A percentile compares a stretch with the other conserved stretches of the same genome.
Evolutionary conservation across 1,140 invertebrate species (phyloP).

Genomic region (Drosophila murphyi): DNA sequence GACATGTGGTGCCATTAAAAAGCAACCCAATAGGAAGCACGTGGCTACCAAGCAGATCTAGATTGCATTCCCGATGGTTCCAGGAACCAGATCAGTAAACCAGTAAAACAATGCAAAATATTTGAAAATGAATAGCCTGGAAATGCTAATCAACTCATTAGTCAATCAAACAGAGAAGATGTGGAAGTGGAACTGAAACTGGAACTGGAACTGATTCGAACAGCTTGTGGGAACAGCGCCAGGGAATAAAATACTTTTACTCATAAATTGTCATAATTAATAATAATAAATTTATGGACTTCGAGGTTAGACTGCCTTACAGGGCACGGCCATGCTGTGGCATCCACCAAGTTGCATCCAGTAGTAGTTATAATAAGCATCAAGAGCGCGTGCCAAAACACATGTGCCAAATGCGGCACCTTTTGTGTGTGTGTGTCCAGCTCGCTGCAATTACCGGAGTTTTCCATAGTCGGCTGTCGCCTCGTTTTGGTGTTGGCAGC

Average conservation of each 20-base stretch:
- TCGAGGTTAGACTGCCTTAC: conserved; percentile 42
- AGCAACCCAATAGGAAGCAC: conserved; percentile 48
- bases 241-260: conserved; percentile 65
- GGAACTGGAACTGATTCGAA: conserved; percentile 10
- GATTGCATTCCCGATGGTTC: conserved; percentile 25
- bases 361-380: conserved; percentile 65
- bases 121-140: conserved; percentile 62
- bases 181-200: neutral
- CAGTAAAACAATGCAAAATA: conserved; percentile 29
- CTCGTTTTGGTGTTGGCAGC: conserved; percentile 52
- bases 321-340: conserved; percentile 24
- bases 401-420: conserved; percentile 73
- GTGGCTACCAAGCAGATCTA: conserved; percentile 34
- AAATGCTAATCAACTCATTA: conserved; percentile 78
- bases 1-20: conserved; percentile 47
- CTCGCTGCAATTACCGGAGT: conserved; percentile 43
- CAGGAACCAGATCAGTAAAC: conserved; percentile 22
- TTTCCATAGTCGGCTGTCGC: conserved; percentile 42
- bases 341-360: conserved; percentile 12
- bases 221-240: conserved; percentile 33
- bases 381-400: conserved; percentile 66
- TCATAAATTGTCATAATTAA: conserved; percentile 82
- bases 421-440: conserved; percentile 52
- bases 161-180: conserved; percentile 55
- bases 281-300: conserved; percentile 70